Conservation (phyloP, 2,888 invertebrate genomes). For the Protodeltote pygarga region DNA sequence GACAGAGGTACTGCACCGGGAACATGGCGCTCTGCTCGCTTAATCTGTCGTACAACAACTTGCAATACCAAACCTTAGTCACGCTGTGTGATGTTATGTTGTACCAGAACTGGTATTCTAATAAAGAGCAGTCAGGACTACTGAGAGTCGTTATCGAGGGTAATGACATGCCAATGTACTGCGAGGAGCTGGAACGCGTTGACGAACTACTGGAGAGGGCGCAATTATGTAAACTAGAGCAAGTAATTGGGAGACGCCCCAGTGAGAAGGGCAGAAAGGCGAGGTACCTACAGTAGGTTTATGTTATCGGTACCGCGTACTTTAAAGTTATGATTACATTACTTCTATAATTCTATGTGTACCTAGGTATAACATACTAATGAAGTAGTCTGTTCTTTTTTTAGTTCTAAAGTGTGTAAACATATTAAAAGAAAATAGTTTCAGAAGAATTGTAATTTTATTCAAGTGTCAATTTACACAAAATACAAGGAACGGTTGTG, state of each 20-base stretch:
- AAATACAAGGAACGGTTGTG: no score
- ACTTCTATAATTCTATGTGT: neutral
- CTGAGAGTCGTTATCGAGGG: constrained; percentile 48
- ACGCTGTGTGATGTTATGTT: constrained; percentile 36
- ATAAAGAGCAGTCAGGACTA: constrained; percentile 31
- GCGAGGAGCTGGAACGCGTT: constrained; percentile 28
- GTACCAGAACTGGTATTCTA: constrained; percentile 33
- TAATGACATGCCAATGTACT: constrained; percentile 35
- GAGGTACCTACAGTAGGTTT: neutral
- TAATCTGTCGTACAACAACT: constrained; percentile 50
- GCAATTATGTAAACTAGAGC: neutral
- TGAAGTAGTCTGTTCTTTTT: no score
- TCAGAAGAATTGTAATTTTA: no score
- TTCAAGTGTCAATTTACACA: no score
- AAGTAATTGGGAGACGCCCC: neutral
- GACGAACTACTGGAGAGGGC: constrained; percentile 32
- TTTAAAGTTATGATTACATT: neutral
- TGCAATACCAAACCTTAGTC: constrained; percentile 31
- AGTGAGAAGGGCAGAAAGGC: neutral
- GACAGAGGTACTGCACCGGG: constrained; percentile 37
- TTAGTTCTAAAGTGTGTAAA: no score
- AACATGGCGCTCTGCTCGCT: constrained; percentile 46
- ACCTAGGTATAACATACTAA: no score
- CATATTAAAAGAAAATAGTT: no score
- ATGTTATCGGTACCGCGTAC: neutral